A percentile compares a stretch with the other conserved stretches of the same genome.
These are phyloP conservation scores for Hydropotes inermis DNA, from an alignment of 2,113 vertebrate species.

Conservation along the genomic window DNA sequence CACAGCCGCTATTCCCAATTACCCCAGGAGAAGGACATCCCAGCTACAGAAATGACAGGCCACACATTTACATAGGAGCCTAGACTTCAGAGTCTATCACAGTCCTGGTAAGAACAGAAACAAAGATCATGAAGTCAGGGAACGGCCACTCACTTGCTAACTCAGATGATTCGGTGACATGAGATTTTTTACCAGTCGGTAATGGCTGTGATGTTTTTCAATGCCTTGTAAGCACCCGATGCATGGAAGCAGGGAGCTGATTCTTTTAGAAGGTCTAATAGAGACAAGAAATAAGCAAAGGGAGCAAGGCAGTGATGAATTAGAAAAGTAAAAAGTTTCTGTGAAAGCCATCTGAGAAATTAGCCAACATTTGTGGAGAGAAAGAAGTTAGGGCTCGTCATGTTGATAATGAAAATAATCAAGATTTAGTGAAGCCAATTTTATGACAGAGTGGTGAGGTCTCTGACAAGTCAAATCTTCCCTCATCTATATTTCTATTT, in stretches of 20 bases:
- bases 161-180: neutral
- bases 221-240: neutral
- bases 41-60: neutral
- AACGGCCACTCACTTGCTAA: neutral
- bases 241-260: neutral
- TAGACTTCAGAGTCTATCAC: neutral
- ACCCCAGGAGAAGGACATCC: neutral
- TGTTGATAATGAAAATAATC: neutral
- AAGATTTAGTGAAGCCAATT: neutral
- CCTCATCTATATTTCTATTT: neutral
- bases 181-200: neutral
- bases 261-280: neutral
- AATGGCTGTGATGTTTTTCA: neutral
- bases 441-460: neutral
- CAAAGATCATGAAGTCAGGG: neutral
- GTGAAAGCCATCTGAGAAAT: neutral
- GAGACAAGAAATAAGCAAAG: neutral
- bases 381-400: neutral
- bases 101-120: neutral
- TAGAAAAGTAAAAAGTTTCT: neutral
- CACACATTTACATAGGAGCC: neutral
- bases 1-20: neutral
- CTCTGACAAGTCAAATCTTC: neutral
- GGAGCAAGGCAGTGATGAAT: neutral
- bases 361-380: neutral